Evolutionary conservation across 2,888 invertebrate genomes (phyloP).

Genomic region (Petrolisthes manimaculis): DNA sequence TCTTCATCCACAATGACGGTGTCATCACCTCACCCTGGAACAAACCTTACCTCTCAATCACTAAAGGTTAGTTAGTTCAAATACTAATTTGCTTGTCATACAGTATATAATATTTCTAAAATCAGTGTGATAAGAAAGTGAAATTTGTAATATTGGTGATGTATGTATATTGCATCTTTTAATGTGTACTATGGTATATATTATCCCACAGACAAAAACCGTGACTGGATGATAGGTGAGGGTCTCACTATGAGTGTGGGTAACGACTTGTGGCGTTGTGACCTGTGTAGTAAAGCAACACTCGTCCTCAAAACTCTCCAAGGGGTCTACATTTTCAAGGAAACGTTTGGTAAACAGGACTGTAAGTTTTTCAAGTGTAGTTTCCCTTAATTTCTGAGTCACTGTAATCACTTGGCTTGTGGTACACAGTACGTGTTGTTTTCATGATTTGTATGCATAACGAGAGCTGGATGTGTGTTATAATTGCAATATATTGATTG

Average conservation of each 20-base stretch:
- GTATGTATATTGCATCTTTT: too few relatives aligned
- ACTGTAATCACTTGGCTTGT: background rate
- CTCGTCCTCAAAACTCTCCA: slow-evolving; percentile 28
- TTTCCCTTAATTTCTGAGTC: background rate
- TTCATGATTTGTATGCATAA: background rate
- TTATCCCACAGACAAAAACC: slow-evolving; percentile 6
- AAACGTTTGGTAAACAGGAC: slow-evolving; percentile 27
- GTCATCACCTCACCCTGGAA: slow-evolving; percentile 52
- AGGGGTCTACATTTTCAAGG: slow-evolving; percentile 40
- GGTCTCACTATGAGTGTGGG: slow-evolving; percentile 34
- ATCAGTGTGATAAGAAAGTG: too few relatives aligned
- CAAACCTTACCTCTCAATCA: slow-evolving; percentile 36
- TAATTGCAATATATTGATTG: too few relatives aligned
- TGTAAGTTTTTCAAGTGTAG: slow-evolving; percentile 24
- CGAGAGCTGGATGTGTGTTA: background rate
- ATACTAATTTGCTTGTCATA: too few relatives aligned
- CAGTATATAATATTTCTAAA: too few relatives aligned
- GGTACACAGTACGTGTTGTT: background rate
- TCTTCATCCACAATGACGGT: slow-evolving; percentile 46
- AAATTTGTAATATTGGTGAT: too few relatives aligned
- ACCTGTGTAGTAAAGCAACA: slow-evolving; percentile 28
- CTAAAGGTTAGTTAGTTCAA: slow-evolving; percentile 27
- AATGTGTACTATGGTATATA: too few relatives aligned
- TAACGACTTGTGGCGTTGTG: slow-evolving; percentile 31
- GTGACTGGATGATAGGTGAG: slow-evolving; percentile 2